Evolutionary conservation across 2,888 invertebrate species (phyloP).

Genomic region (Melinaea menophilus): DNA sequence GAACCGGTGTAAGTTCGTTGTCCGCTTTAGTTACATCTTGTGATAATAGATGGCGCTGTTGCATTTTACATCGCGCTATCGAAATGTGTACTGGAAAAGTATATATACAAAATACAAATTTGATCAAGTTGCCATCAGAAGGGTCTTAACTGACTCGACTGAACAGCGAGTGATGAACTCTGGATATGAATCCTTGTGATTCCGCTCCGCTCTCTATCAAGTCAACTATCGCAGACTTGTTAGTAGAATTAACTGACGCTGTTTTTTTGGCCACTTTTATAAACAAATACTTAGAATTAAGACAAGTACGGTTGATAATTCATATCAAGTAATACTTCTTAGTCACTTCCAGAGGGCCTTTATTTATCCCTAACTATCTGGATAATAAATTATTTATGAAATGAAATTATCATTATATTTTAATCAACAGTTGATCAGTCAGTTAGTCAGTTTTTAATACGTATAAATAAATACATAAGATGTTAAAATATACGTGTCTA

Average conservation of each 20-base stretch:
- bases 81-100: slow-evolving; percentile 32
- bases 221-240: slow-evolving; percentile 67
- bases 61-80: slow-evolving; percentile 33
- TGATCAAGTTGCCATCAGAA: slow-evolving; percentile 50
- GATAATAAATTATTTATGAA: too few species aligned
- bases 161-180: slow-evolving; percentile 61
- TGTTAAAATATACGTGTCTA: too few species aligned
- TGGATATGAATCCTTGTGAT: slow-evolving; percentile 63
- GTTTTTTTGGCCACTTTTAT: slow-evolving; percentile 53
- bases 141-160: slow-evolving; percentile 77
- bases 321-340: too few species aligned
- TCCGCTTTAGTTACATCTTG: not conserved
- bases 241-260: slow-evolving; percentile 62
- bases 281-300: not conserved
- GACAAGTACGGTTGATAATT: too few species aligned
- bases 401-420: too few species aligned
- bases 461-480: too few species aligned
- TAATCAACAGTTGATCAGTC: too few species aligned
- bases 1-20: not conserved
- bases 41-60: slow-evolving; percentile 6
- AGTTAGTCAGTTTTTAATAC: too few species aligned
- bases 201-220: slow-evolving; percentile 54
- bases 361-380: too few species aligned
- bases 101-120: not conserved
- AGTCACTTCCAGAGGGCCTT: too few species aligned